Conservation (phyloP, 1,140 invertebrate genomes). For the Drosophila guanche region DNA sequence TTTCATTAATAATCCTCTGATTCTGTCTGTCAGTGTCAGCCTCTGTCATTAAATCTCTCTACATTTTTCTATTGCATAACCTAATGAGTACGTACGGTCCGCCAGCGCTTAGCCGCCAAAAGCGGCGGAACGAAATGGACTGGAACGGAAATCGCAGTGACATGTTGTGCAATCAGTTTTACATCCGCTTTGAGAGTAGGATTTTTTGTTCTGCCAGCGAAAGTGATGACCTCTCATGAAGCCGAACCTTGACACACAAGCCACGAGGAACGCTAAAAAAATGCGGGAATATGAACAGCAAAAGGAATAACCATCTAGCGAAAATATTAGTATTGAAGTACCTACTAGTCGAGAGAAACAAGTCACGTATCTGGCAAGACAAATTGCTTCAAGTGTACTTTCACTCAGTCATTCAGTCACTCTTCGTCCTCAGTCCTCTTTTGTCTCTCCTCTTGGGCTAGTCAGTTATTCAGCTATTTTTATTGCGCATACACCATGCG, state of each 20-base stretch:
- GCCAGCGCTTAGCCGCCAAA: slow-evolving; percentile 8
- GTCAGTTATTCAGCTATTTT: slow-evolving; percentile 71
- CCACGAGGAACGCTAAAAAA: slow-evolving; percentile 60
- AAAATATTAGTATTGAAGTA: slow-evolving; percentile 31
- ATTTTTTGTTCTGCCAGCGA: slow-evolving; percentile 32
- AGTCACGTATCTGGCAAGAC: slow-evolving; percentile 75
- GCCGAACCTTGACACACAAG: slow-evolving; percentile 58
- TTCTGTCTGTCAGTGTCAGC: slow-evolving; percentile 2
- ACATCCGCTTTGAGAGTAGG: slow-evolving; percentile 48
- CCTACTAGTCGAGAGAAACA: slow-evolving; percentile 46
- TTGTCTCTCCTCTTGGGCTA: slow-evolving; percentile 20
- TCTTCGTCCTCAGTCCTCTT: slow-evolving; percentile 12
- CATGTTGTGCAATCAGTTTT: slow-evolving; percentile 68
- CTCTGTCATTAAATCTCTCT: slow-evolving; percentile 3
- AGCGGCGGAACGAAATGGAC: slow-evolving; percentile 38
- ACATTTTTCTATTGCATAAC: slow-evolving; percentile 58
- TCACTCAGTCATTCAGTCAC: slow-evolving; percentile 33
- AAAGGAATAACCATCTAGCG: slow-evolving; percentile 29
- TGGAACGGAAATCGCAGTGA: slow-evolving; percentile 55
- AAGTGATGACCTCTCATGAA: slow-evolving; percentile 57
- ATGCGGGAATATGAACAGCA: slow-evolving; percentile 16
- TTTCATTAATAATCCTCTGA: slow-evolving; percentile 56
- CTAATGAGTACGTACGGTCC: slow-evolving; percentile 50
- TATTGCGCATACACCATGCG: slow-evolving; percentile 73
- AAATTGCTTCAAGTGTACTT: slow-evolving; percentile 75